phyloP scores from a whole-genome alignment of 2,888 invertebrate species.

The Oligia strigilis region DNA sequence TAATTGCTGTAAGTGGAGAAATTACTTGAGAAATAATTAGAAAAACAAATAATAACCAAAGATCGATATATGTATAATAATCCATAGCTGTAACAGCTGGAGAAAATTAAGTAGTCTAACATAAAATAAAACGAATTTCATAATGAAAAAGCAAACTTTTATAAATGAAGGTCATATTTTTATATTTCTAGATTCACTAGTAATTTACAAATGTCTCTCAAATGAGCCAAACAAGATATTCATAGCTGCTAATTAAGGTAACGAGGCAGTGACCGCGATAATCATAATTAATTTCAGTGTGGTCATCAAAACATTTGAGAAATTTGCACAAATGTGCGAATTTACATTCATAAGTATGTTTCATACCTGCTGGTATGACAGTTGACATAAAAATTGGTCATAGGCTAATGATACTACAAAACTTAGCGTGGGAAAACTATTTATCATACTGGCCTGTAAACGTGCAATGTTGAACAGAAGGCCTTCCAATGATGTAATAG shows the following conservation, averaged over 20 bases:
- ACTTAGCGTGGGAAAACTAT: background rate
- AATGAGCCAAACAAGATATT: constrained; percentile 47
- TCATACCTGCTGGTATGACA: background rate
- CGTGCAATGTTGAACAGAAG: background rate
- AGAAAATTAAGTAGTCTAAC: background rate
- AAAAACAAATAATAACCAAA: background rate
- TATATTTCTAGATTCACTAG: constrained; percentile 31
- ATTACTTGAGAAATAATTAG: background rate
- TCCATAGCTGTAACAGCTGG: background rate
- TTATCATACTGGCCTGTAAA: background rate
- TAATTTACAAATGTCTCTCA: constrained; percentile 33
- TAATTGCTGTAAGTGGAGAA: background rate
- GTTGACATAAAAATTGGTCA: constrained; percentile 25
- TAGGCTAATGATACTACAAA: background rate
- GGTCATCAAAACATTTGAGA: constrained; percentile 31
- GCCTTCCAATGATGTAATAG: background rate
- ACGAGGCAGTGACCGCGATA: constrained; percentile 34
- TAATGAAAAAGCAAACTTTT: background rate
- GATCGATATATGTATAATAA: background rate
- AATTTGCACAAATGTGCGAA: constrained; percentile 18
- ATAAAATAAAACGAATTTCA: background rate
- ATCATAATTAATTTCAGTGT: constrained; percentile 35
- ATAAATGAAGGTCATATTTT: constrained; percentile 14
- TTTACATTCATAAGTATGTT: background rate
- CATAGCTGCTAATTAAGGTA: constrained; percentile 42